A percentile compares a stretch with the other conserved stretches of the same genome.
Conservation (phyloP, 2,888 invertebrate species). For the Erebia palarica region DNA sequence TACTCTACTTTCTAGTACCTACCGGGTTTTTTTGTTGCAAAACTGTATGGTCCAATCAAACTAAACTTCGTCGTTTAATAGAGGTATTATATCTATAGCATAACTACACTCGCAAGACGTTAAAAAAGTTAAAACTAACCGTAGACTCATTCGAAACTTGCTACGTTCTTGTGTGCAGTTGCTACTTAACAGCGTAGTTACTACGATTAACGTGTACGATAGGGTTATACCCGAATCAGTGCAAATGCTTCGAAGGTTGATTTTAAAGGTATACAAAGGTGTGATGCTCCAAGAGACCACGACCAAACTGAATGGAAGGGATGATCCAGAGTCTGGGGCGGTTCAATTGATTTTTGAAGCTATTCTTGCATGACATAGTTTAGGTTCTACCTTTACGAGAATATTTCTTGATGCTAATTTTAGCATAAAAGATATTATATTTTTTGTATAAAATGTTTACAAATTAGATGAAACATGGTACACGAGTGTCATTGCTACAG, state of each 20-base stretch:
- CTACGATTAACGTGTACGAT: not conserved
- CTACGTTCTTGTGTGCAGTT: not conserved
- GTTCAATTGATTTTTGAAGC: constrained; percentile 72
- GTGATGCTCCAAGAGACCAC: constrained; percentile 59
- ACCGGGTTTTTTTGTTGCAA: not conserved
- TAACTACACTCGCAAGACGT: too few relatives aligned
- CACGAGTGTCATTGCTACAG: too few relatives aligned
- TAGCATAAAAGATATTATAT: not conserved
- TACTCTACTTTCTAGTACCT: not conserved
- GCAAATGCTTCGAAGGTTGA: not conserved
- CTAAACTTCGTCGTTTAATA: too few relatives aligned
- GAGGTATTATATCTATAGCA: too few relatives aligned
- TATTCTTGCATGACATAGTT: constrained; percentile 65
- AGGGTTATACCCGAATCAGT: not conserved
- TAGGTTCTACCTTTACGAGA: constrained; percentile 5
- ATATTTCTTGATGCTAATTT: not conserved
- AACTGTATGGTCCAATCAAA: too few relatives aligned
- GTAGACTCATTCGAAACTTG: not conserved
- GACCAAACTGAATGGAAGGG: constrained; percentile 63
- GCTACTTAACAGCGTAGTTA: constrained; percentile 4
- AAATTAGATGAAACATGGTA: too few relatives aligned
- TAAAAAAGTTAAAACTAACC: not conserved
- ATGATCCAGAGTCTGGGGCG: constrained; percentile 57
- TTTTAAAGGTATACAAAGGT: constrained; percentile 43
- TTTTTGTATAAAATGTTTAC: too few relatives aligned